These are phyloP conservation scores for Bombus confusus DNA, from an alignment of 1,140 invertebrate species.

Conservation along the genomic window DNA sequence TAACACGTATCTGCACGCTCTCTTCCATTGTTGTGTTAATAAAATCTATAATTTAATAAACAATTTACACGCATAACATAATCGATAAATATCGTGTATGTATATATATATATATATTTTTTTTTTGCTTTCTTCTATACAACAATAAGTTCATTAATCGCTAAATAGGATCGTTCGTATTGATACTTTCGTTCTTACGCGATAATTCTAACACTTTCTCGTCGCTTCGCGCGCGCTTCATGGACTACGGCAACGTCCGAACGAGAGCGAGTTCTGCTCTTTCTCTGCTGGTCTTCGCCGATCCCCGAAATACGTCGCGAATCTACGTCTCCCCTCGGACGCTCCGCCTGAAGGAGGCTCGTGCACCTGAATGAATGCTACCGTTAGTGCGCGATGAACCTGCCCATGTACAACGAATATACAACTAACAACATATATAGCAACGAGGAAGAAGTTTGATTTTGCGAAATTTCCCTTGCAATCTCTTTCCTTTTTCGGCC, in stretches of 20 bases:
- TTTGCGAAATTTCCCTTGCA: neutral
- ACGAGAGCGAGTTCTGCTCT: neutral
- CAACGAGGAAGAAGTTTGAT: constrained; percentile 47
- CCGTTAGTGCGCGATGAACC: constrained; percentile 6
- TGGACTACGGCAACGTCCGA: neutral
- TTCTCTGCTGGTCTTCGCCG: neutral
- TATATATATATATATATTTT: constrained; percentile 69
- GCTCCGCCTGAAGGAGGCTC: neutral
- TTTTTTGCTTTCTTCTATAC: constrained; percentile 64
- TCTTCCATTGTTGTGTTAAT: constrained; percentile 63
- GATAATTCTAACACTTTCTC: constrained; percentile 55
- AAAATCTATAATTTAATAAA: constrained; percentile 80
- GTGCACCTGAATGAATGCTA: constrained; percentile 15
- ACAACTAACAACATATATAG: constrained; percentile 33
- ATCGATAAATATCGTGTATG: constrained; percentile 75
- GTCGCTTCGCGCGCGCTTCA: neutral
- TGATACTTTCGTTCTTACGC: constrained; percentile 48
- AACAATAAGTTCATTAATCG: constrained; percentile 66
- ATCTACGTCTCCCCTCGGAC: too few relatives aligned
- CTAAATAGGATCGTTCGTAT: constrained; percentile 60
- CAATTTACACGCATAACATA: constrained; percentile 79
- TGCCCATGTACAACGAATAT: constrained; percentile 39
- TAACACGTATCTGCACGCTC: constrained; percentile 22
- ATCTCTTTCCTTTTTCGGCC: too few relatives aligned
- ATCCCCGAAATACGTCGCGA: constrained; percentile 11